phyloP scores from a whole-genome alignment of 2,113 vertebrate species.

The Platysternon megacephalum region DNA sequence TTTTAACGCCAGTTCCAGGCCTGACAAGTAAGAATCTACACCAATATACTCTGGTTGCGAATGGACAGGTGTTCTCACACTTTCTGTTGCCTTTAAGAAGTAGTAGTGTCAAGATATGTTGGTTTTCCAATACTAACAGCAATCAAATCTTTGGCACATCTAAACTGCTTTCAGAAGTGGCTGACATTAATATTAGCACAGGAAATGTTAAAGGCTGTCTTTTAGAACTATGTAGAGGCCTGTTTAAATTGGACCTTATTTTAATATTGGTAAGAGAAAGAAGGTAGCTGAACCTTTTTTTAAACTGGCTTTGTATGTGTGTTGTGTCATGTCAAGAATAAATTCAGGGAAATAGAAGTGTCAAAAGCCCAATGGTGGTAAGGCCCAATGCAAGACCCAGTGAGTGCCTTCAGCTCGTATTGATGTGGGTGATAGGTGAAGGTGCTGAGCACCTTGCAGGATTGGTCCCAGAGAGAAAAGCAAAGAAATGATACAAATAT shows the following conservation, averaged over 20 bases:
- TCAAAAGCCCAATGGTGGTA: not conserved
- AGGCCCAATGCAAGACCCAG: not conserved
- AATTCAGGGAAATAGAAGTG: not conserved
- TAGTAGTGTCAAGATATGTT: not conserved
- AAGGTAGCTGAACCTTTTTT: not conserved
- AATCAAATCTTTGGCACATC: not conserved
- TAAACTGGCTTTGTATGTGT: not conserved
- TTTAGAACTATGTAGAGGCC: not conserved
- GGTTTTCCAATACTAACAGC: not conserved
- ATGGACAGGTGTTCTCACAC: not conserved
- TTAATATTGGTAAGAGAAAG: not conserved
- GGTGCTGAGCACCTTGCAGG: rapidly evolving
- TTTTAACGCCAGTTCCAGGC: not conserved
- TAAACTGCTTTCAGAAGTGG: constrained; percentile 9
- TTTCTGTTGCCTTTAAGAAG: not conserved
- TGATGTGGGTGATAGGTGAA: rapidly evolving
- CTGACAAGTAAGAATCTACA: not conserved
- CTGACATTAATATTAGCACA: constrained; percentile 19
- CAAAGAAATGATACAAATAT: not conserved
- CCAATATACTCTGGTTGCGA: not conserved
- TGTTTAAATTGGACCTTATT: not conserved
- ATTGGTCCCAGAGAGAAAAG: rapidly evolving
- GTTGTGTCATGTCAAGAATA: not conserved
- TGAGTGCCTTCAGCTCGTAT: not conserved
- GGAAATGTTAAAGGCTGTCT: not conserved